phyloP scores from a whole-genome alignment of 2,888 invertebrate genomes.

The Galerucella pusilla region DNA sequence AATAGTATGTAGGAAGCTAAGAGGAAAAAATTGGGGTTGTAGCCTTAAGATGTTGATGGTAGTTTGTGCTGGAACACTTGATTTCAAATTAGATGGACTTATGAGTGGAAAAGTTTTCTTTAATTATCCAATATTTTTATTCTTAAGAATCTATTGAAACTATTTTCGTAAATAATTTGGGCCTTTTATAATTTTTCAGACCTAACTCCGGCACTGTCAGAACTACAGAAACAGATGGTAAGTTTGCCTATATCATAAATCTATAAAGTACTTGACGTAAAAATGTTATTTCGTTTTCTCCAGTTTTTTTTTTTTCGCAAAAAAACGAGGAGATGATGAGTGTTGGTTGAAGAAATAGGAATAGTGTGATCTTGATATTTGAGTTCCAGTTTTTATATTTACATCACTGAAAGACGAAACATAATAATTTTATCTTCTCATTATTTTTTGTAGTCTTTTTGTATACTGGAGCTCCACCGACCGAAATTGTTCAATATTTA shows the following conservation, averaged over 20 bases:
- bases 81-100: no score
- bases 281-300: neutral
- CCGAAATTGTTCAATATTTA: neutral
- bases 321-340: neutral
- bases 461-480: neutral
- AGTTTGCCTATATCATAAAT: neutral
- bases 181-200: neutral
- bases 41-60: no score
- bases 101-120: no score
- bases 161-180: neutral
- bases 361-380: slow-evolving; percentile 7
- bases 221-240: neutral
- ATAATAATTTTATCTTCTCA: neutral
- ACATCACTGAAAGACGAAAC: neutral
- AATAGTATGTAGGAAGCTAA: no score
- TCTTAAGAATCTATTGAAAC: no score
- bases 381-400: neutral
- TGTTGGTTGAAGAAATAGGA: neutral
- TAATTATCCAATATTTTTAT: no score
- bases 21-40: no score
- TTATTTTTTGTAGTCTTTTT: neutral
- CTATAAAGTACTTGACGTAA: slow-evolving; percentile 3
- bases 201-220: neutral
- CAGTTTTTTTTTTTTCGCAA: neutral
- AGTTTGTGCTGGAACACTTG: no score